These are phyloP conservation scores for Orchesella cincta DNA, from an alignment of 1,140 invertebrate genomes.

Conservation along the genomic window DNA sequence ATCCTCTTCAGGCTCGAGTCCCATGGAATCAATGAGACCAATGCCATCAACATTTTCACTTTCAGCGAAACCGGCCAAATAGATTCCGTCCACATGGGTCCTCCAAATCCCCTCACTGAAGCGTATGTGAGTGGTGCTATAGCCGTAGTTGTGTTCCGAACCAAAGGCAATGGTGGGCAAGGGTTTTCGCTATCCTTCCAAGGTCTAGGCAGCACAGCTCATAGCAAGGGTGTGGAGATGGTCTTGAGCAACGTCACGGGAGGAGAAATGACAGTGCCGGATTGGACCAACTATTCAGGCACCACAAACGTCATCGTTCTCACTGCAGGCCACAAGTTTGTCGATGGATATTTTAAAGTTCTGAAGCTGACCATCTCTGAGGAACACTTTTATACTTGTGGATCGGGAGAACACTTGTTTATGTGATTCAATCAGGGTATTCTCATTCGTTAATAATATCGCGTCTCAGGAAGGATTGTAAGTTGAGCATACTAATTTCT, in stretches of 20 bases:
- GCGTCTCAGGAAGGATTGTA: not conserved
- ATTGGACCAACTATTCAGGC: not conserved
- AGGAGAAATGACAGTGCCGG: not conserved
- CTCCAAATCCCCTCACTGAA: not conserved
- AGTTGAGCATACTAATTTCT: not conserved
- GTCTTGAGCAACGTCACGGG: not conserved
- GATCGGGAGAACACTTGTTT: not conserved
- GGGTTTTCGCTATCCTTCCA: not conserved
- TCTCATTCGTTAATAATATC: not conserved
- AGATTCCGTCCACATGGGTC: not conserved
- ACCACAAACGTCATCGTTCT: not conserved
- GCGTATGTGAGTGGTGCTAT: not conserved
- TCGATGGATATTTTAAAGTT: not conserved
- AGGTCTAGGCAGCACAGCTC: not conserved
- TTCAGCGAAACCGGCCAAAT: not conserved
- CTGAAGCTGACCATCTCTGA: not conserved
- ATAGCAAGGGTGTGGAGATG: not conserved
- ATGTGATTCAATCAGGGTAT: not conserved
- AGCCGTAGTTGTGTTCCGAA: not conserved
- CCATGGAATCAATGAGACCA: not conserved
- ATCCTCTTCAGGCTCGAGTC: not conserved
- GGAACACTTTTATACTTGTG: not conserved
- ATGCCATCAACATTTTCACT: not conserved
- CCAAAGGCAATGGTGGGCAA: not conserved
- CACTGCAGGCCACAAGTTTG: not conserved